Percentiles rank a stretch among this genome's conserved stretches.
phyloP scores from a whole-genome alignment of 2,888 invertebrate species.

The Salticus scenicus region DNA sequence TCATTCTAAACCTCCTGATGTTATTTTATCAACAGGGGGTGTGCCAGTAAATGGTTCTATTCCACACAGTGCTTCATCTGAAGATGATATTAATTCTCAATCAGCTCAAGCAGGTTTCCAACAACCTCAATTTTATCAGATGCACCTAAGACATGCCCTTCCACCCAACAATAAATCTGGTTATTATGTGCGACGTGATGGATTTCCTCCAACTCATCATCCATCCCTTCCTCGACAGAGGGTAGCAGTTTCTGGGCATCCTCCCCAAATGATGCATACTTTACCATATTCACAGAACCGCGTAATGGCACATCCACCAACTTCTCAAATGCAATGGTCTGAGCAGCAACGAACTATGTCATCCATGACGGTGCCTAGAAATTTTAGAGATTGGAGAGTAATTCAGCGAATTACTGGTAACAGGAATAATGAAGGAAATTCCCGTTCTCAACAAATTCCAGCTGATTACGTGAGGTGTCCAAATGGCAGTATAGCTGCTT shows the following conservation, averaged over 20 bases:
- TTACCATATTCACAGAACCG: slow-evolving; percentile 35
- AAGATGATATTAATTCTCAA: slow-evolving; percentile 37
- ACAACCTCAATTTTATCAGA: slow-evolving; percentile 30
- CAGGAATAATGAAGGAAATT: slow-evolving; percentile 6
- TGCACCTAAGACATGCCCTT: slow-evolving; percentile 31
- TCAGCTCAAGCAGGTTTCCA: slow-evolving; percentile 26
- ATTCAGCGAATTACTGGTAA: slow-evolving; percentile 55
- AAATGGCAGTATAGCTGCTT: slow-evolving; percentile 25
- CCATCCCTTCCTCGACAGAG: slow-evolving; percentile 50
- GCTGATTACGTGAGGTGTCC: slow-evolving; percentile 55
- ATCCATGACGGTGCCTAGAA: slow-evolving; percentile 57
- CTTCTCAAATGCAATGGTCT: slow-evolving; percentile 19
- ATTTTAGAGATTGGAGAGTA: slow-evolving; percentile 63
- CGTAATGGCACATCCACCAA: slow-evolving; percentile 26
- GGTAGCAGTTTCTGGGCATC: slow-evolving; percentile 24
- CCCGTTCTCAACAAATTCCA: slow-evolving; percentile 1
- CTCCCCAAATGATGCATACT: slow-evolving; percentile 30
- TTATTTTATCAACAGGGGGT: slow-evolving; percentile 61
- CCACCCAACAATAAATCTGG: slow-evolving; percentile 35
- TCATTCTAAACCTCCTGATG: slow-evolving; percentile 61
- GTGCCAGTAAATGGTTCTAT: slow-evolving; percentile 56
- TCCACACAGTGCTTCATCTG: slow-evolving; percentile 43
- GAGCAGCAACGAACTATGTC: slow-evolving; percentile 18
- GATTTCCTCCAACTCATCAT: slow-evolving; percentile 28
- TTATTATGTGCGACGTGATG: slow-evolving; percentile 44